Conservation (phyloP, 2,113 vertebrate species). For the Tetrax tetrax region DNA sequence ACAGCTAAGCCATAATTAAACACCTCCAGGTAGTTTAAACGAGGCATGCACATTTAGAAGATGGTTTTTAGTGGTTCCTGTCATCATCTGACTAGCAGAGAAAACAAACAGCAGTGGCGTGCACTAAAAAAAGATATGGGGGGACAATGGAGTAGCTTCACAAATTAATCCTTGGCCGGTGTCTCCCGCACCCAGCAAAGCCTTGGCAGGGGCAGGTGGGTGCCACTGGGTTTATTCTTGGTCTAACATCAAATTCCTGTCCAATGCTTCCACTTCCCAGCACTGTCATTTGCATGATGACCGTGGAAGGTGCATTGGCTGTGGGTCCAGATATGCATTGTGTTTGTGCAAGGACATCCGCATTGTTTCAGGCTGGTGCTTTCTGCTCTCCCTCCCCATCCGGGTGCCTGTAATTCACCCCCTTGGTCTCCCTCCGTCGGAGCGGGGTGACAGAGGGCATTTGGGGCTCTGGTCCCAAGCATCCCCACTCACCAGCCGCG, state of each 20-base stretch:
- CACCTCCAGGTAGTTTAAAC: conserved; percentile 33
- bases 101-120: conserved; percentile 21
- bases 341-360: neutral
- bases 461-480: neutral
- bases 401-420: neutral
- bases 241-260: neutral
- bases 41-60: neutral
- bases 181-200: neutral
- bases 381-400: rapidly evolving
- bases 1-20: conserved; percentile 54
- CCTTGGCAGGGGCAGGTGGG: neutral
- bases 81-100: conserved; percentile 7
- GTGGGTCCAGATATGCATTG: neutral
- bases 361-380: neutral
- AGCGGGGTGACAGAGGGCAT: neutral
- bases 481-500: rapidly evolving
- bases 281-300: neutral
- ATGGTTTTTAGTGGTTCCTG: neutral
- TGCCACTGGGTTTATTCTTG: neutral
- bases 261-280: neutral
- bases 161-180: neutral
- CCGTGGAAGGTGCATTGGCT: rapidly evolving
- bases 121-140: neutral
- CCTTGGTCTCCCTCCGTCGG: neutral
- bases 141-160: neutral